Conservation (phyloP, 1,140 invertebrate genomes). For the Schlechtendalia chinensis region DNA sequence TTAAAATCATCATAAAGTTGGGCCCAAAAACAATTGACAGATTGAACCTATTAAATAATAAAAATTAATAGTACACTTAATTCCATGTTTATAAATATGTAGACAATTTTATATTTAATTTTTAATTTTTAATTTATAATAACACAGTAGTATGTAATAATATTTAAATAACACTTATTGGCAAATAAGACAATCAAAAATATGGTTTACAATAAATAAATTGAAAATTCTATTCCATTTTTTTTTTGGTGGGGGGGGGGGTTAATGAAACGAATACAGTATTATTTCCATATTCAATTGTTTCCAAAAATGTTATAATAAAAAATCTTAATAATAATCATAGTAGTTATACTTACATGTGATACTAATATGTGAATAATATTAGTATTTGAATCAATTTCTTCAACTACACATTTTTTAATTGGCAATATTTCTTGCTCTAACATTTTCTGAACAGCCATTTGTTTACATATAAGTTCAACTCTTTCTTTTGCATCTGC, state of each 20-base stretch:
- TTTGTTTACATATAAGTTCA: background rate
- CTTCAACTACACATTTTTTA: conserved; percentile 21
- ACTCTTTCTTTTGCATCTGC: conserved; percentile 10
- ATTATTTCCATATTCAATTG: too few relatives aligned
- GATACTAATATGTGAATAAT: background rate
- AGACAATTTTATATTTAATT: too few relatives aligned
- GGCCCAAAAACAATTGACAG: conserved; percentile 50
- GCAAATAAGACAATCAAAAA: too few relatives aligned
- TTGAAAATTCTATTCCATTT: too few relatives aligned
- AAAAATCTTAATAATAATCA: too few relatives aligned
- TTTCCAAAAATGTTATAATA: too few relatives aligned
- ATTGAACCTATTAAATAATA: conserved; percentile 48
- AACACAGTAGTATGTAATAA: too few relatives aligned
- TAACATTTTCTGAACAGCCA: background rate
- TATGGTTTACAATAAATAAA: too few relatives aligned
- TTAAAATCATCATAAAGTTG: conserved; percentile 5
- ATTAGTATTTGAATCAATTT: background rate
- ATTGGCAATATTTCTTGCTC: background rate
- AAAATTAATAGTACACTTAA: background rate
- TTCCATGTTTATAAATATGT: background rate
- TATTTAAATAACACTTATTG: too few relatives aligned
- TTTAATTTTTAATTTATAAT: too few relatives aligned
- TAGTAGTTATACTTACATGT: background rate
- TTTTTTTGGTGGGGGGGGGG: too few relatives aligned
- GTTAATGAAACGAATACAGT: too few relatives aligned